Evolutionary conservation across 1,140 invertebrate species (phyloP).

Genomic region (Macrotrachela quadricornifera): DNA sequence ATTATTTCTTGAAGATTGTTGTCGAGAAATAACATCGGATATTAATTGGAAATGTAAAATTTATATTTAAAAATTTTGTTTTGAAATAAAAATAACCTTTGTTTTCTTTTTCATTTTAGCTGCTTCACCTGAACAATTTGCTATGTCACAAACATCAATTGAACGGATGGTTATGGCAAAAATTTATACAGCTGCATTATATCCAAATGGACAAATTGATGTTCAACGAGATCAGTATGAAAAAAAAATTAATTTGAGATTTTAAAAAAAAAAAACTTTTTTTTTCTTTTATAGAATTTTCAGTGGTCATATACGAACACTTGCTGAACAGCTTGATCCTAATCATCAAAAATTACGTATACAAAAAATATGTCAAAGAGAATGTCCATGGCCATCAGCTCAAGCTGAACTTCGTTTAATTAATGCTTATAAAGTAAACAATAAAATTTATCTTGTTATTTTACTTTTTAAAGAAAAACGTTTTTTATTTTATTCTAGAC

Average conservation of each 20-base stretch:
- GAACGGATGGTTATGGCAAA: constrained; percentile 49
- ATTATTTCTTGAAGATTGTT: constrained; percentile 53
- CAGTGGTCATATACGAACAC: too few relatives aligned
- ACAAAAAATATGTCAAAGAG: too few relatives aligned
- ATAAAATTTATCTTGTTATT: too few relatives aligned
- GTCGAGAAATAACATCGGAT: constrained; percentile 34
- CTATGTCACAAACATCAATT: constrained; percentile 29
- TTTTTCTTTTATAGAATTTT: too few relatives aligned
- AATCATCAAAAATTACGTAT: too few relatives aligned
- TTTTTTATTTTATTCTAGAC: too few relatives aligned
- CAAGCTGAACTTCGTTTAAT: constrained; percentile 75
- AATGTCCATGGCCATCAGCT: constrained; percentile 88
- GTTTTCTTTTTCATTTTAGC: too few relatives aligned
- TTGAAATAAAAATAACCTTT: constrained; percentile 8
- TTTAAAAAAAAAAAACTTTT: too few relatives aligned
- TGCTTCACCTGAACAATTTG: too few relatives aligned
- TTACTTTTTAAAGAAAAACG: too few relatives aligned
- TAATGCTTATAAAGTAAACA: constrained; percentile 78
- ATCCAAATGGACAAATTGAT: constrained; percentile 89
- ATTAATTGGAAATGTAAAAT: constrained; percentile 34
- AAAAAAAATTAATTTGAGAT: too few relatives aligned
- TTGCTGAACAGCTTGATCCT: too few relatives aligned
- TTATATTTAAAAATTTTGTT: constrained; percentile 37
- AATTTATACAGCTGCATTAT: constrained; percentile 74
- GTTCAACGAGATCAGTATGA: constrained; percentile 67